A percentile compares a stretch with the other conserved stretches of the same genome.
phyloP scores from a whole-genome alignment of 2,797 vertebrate genomes.

The Spondyliosoma cantharus region DNA sequence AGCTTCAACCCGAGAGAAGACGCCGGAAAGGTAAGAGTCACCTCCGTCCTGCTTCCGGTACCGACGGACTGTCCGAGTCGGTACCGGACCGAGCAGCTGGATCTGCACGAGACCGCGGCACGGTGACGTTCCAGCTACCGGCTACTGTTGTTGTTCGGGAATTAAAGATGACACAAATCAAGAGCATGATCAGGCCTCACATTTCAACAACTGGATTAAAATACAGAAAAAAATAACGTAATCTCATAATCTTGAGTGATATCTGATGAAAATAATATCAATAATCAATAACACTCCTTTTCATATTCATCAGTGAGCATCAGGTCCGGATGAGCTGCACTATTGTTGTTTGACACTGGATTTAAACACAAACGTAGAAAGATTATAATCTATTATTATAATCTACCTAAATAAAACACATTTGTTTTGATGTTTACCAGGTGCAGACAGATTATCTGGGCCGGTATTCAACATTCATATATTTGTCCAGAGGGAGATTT shows the following conservation, averaged over 20 bases:
- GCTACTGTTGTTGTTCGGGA: background rate
- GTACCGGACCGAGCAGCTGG: no score
- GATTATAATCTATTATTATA: background rate
- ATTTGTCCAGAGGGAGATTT: no score
- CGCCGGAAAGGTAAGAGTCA: slow-evolving; percentile 38
- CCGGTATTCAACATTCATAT: no score
- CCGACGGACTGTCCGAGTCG: background rate
- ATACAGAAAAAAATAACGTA: background rate
- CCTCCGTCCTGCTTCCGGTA: no score
- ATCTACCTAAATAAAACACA: no score
- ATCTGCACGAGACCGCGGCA: no score
- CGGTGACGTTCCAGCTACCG: no score
- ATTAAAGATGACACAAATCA: background rate
- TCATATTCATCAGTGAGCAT: background rate
- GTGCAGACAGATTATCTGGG: no score
- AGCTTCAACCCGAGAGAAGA: background rate
- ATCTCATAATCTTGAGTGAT: background rate
- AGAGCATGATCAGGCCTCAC: background rate
- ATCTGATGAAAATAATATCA: background rate
- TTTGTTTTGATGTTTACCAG: no score
- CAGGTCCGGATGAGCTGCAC: background rate
- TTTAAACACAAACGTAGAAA: background rate
- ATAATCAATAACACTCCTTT: no score
- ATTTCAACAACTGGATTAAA: background rate
- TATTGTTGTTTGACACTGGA: background rate